Base-by-base conservation (phyloP, 2,113 vertebrate species). In the Thryonomys swinderianus region DNA sequence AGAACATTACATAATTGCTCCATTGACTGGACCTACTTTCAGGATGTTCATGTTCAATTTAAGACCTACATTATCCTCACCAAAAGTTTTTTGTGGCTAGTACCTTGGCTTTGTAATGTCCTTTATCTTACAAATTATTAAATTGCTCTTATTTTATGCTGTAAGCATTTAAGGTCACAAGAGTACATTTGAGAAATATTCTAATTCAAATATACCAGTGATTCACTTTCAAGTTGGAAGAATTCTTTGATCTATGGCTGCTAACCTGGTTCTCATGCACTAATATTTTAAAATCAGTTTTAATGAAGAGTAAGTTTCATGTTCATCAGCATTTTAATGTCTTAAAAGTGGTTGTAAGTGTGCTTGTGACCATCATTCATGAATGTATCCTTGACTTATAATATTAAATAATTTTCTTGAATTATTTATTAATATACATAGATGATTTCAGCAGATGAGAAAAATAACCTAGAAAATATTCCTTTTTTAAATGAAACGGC, bases 51-150 rank as follows among this genome's bases (percentile, higher is more conserved):
- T 96, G 94, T 96, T 94, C 97, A 95, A 95, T 96, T 97, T 96
- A 96, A 97, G 94, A 62, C 96, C 90, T 92, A 88, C 92, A 97
- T 97, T 97, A 97, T 96, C 78, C 85, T 96, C 78, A 95, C 95
- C 96, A 94, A 94, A 95, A 96, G 94, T 88, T 97, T 82, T 91
- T n/a, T 79, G 95, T 96, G 92, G 94, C 95, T 96, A 95, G 95
- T 94, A 32, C 96, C 37, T 80, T 91, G 91, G 59, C 48, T 91
- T 91, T 96, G 82, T 96, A 97, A 97, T 96, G 92, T 81, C 82
- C 92, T 86, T 94, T 92, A 88, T 95, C 95, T 95, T 96, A 92
- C 93, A 96, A 97, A 96, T 96, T 95, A 96, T 96, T 95, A 97
- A 96, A 97, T 96, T 96, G 88, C 92, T 95, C 96, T 55, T 95